These are phyloP conservation scores for Anas acuta DNA, from an alignment of 2,797 vertebrate genomes.

Conservation along the genomic window DNA sequence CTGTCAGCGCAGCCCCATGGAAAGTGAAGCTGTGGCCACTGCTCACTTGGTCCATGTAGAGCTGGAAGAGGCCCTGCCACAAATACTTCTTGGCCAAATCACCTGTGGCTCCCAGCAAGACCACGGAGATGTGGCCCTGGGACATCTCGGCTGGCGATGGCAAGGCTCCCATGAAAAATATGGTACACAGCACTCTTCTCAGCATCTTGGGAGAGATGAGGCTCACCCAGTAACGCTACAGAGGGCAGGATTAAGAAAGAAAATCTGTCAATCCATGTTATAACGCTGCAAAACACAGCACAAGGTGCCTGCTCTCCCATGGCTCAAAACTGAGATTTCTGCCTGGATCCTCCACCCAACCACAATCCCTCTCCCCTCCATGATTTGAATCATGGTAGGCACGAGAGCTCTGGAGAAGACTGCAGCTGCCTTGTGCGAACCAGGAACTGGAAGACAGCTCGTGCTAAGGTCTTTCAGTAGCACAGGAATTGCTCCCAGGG, in stretches of 20 bases:
- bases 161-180: slow-evolving; percentile 59
- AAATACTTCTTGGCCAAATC: slow-evolving; percentile 95
- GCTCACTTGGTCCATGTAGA: slow-evolving; percentile 85
- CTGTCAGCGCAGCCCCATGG: slow-evolving; percentile 84
- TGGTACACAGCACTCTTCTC: not conserved
- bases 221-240: not conserved
- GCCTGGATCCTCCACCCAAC: not conserved
- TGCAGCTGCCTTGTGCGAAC: not conserved
- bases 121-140: slow-evolving; percentile 86
- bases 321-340: not conserved
- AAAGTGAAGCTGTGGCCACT: slow-evolving; percentile 90
- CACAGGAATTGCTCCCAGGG: not conserved
- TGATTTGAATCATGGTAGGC: rapidly evolving
- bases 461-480: not conserved
- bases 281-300: not conserved
- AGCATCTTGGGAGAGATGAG: slow-evolving; percentile 58
- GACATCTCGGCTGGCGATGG: slow-evolving; percentile 25
- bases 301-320: not conserved
- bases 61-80: slow-evolving; percentile 94
- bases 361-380: not conserved
- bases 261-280: not conserved
- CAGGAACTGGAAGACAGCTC: not conserved
- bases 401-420: not conserved
- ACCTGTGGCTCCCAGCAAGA: slow-evolving; percentile 91
- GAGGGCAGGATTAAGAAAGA: not conserved